Evolutionary conservation across 1,140 invertebrate genomes (phyloP), one percentile per base, ranked within the genome.

Genomic region (Halictus rubicundus): DNA sequence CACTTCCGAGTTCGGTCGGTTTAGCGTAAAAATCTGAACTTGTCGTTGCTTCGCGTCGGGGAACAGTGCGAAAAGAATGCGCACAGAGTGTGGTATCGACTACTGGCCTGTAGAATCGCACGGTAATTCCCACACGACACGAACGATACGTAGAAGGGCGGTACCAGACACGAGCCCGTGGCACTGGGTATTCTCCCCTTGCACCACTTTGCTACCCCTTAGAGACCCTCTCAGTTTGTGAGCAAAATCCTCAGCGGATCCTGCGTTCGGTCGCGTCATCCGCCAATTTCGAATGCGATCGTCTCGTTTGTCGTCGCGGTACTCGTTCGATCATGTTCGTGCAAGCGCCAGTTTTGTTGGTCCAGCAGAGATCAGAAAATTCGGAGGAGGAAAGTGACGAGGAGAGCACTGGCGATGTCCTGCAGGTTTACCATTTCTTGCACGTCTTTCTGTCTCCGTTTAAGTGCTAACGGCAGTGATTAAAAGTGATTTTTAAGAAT

Each of bases 301-400:
- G 1, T 39, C 57, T 42, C 46, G 16, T 57, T 16, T 49, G 9
- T 68, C 57, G 10, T 9, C 49, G 49, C 8, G 19, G 16, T n/a
- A 63, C 2, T 42, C 7, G 5, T 27, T 70, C 32, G 14, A 80
- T 60, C 60, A 93, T 93, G 92, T 93, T 93, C 63, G 92, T 93
- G 9, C 92, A 92, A 73, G 92, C 89, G 14, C 89, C 89, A 7
- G 27, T 54, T 1, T 68, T 72, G 54, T 49, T 88, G 8, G 9
- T 73, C 68, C 77, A 78, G 21, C 84, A 91, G 1, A 88, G 27
- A 14, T 92, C 92, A 0, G 91, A 92, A 25, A 85, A 88, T 57
- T 91, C 90, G 0, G 91, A 91, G 0, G 88, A 90, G 1, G 86
- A 23, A 10, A 92, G 91, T 54, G 92, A 93, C 2, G 91, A 92